Conservation (phyloP, 2,797 vertebrate species). For the Pipistrellus kuhlii region DNA sequence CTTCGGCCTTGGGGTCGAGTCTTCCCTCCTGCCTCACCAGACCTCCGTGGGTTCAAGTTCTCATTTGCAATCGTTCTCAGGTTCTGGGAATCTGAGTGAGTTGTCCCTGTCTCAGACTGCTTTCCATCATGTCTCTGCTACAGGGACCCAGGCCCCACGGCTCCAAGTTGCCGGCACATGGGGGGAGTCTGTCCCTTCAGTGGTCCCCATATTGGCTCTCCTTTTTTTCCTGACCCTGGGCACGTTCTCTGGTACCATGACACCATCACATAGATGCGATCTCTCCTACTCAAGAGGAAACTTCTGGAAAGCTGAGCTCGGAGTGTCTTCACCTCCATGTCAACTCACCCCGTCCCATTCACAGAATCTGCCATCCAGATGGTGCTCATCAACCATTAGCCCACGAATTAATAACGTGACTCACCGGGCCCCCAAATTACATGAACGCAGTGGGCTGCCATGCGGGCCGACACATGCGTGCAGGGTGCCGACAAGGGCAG, state of each 20-base stretch:
- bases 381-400: background rate
- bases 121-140: background rate
- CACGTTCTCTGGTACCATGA: background rate
- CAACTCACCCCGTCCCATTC: background rate
- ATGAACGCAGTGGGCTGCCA: background rate
- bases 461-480: rapidly evolving
- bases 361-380: background rate
- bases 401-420: background rate
- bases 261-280: background rate
- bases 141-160: background rate
- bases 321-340: background rate
- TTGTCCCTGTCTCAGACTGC: background rate
- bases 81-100: background rate
- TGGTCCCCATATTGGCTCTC: too few species aligned
- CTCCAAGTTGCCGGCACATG: background rate
- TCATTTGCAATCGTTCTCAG: background rate
- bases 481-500: background rate
- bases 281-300: background rate
- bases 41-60: background rate
- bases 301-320: background rate
- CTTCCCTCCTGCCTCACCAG: background rate
- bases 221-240: rapidly evolving
- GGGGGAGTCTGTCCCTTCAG: rapidly evolving
- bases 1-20: background rate
- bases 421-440: background rate